Evolutionary conservation across 2,113 vertebrate species (phyloP).

Genomic region (Scomber japonicus): DNA sequence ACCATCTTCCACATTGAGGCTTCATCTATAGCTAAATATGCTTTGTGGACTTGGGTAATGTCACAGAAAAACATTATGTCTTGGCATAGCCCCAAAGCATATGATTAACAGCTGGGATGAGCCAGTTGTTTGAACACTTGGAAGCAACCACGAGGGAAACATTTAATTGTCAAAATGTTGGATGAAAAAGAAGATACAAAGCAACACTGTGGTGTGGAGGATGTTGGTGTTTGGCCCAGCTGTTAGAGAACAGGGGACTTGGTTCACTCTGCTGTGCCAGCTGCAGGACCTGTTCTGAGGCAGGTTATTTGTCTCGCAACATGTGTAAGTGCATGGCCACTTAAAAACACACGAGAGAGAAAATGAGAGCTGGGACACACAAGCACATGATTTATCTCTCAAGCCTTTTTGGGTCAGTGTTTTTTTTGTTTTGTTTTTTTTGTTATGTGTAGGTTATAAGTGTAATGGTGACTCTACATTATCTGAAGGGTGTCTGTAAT

Average conservation of each 20-base stretch:
- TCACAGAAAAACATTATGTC: not conserved
- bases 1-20: not conserved
- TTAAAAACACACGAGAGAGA: not conserved
- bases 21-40: not conserved
- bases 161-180: not conserved
- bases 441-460: too few species aligned
- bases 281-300: not conserved
- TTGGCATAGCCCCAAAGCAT: not conserved
- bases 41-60: not conserved
- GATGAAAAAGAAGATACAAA: not conserved
- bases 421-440: not conserved
- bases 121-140: not conserved
- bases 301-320: not conserved
- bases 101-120: not conserved
- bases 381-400: not conserved
- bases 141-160: not conserved
- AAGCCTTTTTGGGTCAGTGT: not conserved
- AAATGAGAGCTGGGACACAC: not conserved
- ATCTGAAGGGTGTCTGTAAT: not conserved
- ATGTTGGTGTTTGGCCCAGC: not conserved
- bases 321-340: constrained; percentile 10
- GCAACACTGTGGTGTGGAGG: not conserved
- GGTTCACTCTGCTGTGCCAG: not conserved
- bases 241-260: not conserved
- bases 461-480: too few species aligned